These are phyloP conservation scores for Neocloeon triangulifer DNA, from an alignment of 1,140 invertebrate genomes.

Conservation along the genomic window DNA sequence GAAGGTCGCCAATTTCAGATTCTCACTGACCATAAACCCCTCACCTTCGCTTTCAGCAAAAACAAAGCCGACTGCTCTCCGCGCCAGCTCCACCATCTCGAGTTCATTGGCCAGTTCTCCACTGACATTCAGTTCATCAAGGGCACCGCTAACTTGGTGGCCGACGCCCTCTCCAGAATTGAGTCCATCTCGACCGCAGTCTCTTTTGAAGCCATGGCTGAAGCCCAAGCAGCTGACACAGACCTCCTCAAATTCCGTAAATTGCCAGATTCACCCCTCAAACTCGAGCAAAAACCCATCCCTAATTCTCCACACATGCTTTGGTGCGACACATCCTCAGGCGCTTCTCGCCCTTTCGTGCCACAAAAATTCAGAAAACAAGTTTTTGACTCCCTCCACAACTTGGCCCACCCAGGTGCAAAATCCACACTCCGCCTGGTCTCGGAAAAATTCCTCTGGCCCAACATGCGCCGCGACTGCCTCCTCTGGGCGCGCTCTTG, in stretches of 20 bases:
- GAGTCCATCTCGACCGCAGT: constrained; percentile 3
- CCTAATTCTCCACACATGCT: not conserved
- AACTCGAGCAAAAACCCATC: no score
- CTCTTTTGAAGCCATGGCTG: not conserved
- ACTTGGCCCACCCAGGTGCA: constrained; percentile 12
- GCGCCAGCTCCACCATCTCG: constrained; percentile 13
- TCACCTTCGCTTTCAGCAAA: constrained; percentile 7
- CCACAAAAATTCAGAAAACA: constrained; percentile 7
- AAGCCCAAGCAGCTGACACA: constrained; percentile 6
- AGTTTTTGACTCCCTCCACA: constrained; percentile 12
- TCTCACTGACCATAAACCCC: not conserved
- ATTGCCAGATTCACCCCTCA: not conserved
- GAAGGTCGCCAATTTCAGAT: not conserved
- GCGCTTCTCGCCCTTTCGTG: constrained; percentile 12
- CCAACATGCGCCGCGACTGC: constrained; percentile 12
- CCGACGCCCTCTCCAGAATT: constrained; percentile 2
- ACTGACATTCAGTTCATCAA: not conserved
- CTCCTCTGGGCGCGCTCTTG: constrained; percentile 10
- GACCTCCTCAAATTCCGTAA: no score
- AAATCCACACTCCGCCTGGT: constrained; percentile 13
- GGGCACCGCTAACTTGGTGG: constrained; percentile 3
- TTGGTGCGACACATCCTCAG: constrained; percentile 7
- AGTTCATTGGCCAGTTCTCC: constrained; percentile 13
- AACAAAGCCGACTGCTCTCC: constrained; percentile 10
- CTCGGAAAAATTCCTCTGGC: constrained; percentile 19